A percentile compares a stretch with the other conserved stretches of the same genome.
These are phyloP conservation scores for Nothocercus julius DNA, from an alignment of 2,113 vertebrate species.

Conservation along the genomic window DNA sequence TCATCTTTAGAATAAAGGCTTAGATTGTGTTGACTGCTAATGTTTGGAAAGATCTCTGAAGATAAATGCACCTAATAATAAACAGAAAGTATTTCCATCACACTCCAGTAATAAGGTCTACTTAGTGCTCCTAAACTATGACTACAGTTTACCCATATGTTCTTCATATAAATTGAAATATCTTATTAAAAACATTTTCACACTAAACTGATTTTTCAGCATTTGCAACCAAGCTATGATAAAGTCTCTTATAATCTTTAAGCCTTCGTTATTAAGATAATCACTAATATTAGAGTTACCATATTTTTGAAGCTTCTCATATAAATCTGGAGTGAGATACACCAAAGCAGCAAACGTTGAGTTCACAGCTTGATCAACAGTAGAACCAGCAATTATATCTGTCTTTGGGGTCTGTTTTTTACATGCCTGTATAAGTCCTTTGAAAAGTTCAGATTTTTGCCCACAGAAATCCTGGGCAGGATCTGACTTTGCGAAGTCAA, in stretches of 20 bases:
- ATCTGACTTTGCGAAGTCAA: constrained; percentile 91
- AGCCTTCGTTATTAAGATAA: constrained; percentile 74
- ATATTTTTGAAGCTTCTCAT: constrained; percentile 86
- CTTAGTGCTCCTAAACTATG: background rate
- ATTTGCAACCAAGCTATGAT: constrained; percentile 22
- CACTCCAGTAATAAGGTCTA: background rate
- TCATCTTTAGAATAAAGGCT: background rate
- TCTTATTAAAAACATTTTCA: background rate
- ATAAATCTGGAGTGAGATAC: constrained; percentile 92
- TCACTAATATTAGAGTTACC: constrained; percentile 86
- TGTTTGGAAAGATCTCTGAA: background rate
- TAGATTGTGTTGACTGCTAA: background rate
- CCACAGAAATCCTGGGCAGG: constrained; percentile 85
- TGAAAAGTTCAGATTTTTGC: constrained; percentile 88
- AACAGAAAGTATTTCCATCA: background rate
- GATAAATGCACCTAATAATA: background rate
- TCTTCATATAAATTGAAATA: background rate
- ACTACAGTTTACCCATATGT: background rate
- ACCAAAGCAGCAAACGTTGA: constrained; percentile 96
- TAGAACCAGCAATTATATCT: constrained; percentile 87
- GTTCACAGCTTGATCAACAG: constrained; percentile 95
- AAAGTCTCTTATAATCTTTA: constrained; percentile 57
- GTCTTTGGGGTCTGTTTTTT: constrained; percentile 90
- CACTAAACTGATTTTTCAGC: background rate
- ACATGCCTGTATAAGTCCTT: constrained; percentile 86